Base-by-base conservation (phyloP, 30 jellyfish, hydroid and myxozoan species). In the Hydractinia symbiolongicarpus region DNA sequence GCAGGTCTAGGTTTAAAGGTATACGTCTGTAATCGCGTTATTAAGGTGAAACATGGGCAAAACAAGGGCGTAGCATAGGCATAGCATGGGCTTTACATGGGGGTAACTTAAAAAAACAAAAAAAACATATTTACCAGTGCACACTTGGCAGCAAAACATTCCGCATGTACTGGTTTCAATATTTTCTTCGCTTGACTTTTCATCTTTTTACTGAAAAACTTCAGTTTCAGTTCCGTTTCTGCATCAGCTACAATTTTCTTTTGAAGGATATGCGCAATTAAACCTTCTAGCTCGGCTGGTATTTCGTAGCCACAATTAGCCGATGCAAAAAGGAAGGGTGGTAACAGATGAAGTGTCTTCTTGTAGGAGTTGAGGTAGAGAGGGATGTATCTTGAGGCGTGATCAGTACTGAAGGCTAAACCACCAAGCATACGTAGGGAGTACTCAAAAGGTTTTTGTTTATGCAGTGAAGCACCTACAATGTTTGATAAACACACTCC, bases 361-460 rank as follows among this genome's bases (percentile, higher is more conserved):
- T 64, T 64, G 19, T 64, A 51, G 19, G 19, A 44, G 9, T 44
- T 64, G 4, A 64, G 40, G 17, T 64, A 64, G 4, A 64, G 40
- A n/a, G 74, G 74, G 40, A 64, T 64, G 74, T 64, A 64, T 13
- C 52, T 64, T 7, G 74, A 51, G 19, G 19, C 40, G 52, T 64
- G 19, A 6, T 44, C 40, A n/a, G 19, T 51, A 51, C 74, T 64
- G 17, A 64, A 64, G 9, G 74, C 74, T 64, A 64, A 13, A 7
- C 74, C 74, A 64, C 74, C 74, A 64, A 64, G 74, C 40, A 64
- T 64, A 64, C 74, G 74, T 51, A 64, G 40, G 40, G 74, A 44
- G 16, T n/a, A 64, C 40, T 64, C 52, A 13, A 64, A 64, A 44
- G 74, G 74, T 64, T 51, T 44, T 44, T 64, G 74, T 13, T 64